A percentile compares a stretch with the other conserved stretches of the same genome.
Conservation (phyloP, 1,140 invertebrate species). For the Tribolium madens region DNA sequence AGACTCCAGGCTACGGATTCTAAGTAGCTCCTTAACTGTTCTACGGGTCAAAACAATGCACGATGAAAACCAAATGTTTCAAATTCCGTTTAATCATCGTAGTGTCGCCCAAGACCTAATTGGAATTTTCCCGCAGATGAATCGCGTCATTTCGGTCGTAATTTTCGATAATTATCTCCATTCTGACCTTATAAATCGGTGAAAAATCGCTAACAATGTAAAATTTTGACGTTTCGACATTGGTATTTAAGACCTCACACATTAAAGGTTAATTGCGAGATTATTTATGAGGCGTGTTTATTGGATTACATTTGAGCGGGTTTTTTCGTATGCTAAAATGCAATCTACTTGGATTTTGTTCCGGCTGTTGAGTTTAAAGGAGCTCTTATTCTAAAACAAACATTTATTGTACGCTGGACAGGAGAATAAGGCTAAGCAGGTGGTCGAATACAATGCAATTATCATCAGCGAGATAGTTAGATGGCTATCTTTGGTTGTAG, state of each 20-base stretch:
- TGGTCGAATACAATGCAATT: slow-evolving; percentile 49
- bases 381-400: slow-evolving; percentile 39
- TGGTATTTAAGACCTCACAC: slow-evolving; percentile 21
- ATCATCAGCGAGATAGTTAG: slow-evolving; percentile 38
- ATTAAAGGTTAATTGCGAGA: slow-evolving; percentile 24
- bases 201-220: slow-evolving; percentile 31
- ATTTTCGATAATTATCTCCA: not conserved
- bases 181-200: slow-evolving; percentile 22
- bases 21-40: slow-evolving; percentile 18
- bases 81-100: not conserved
- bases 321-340: slow-evolving; percentile 2
- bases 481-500: slow-evolving; percentile 31
- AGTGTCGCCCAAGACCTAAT: not conserved
- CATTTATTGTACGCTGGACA: slow-evolving; percentile 37
- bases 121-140: slow-evolving; percentile 1
- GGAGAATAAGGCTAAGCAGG: slow-evolving; percentile 44
- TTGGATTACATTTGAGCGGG: not conserved
- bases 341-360: slow-evolving; percentile 5
- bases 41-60: not conserved
- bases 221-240: slow-evolving; percentile 22
- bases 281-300: slow-evolving; percentile 32
- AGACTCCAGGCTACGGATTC: slow-evolving; percentile 17
- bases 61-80: not conserved
- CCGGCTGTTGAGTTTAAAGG: slow-evolving; percentile 30
- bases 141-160: not conserved